phyloP scores from a whole-genome alignment of 2,888 invertebrate genomes.

The Blastobasis lacticolella region DNA sequence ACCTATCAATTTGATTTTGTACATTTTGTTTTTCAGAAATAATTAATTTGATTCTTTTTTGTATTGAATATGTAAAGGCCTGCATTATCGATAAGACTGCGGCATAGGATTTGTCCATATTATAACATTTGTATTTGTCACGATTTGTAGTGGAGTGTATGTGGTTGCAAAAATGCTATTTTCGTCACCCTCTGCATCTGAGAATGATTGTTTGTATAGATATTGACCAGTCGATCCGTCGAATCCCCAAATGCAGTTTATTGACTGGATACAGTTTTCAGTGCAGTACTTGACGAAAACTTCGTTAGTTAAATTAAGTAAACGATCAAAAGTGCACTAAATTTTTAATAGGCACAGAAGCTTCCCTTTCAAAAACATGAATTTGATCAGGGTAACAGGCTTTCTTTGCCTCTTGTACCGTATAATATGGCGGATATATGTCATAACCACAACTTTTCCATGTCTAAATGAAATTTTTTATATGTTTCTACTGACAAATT shows the following conservation, averaged over 20 bases:
- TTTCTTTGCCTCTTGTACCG: background rate
- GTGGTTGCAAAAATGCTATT: too few species aligned
- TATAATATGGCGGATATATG: background rate
- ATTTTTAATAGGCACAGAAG: background rate
- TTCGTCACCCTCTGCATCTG: too few species aligned
- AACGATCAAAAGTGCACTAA: background rate
- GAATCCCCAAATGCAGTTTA: background rate
- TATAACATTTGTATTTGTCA: too few species aligned
- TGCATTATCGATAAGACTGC: background rate
- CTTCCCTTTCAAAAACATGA: background rate
- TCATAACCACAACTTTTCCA: background rate
- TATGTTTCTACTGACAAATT: background rate
- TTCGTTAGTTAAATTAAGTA: background rate
- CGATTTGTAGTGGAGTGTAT: too few species aligned
- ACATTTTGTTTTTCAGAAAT: background rate
- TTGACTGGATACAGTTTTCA: background rate
- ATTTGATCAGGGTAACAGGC: background rate
- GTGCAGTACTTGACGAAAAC: background rate
- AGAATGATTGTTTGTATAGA: too few species aligned
- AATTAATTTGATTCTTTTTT: background rate
- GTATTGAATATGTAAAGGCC: background rate
- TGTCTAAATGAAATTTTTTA: background rate
- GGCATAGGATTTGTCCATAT: too few species aligned
- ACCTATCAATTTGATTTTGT: background rate
- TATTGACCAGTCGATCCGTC: too few species aligned